Evolutionary conservation across 2,888 invertebrate species (phyloP).

Genomic region (Sesia apiformis): DNA sequence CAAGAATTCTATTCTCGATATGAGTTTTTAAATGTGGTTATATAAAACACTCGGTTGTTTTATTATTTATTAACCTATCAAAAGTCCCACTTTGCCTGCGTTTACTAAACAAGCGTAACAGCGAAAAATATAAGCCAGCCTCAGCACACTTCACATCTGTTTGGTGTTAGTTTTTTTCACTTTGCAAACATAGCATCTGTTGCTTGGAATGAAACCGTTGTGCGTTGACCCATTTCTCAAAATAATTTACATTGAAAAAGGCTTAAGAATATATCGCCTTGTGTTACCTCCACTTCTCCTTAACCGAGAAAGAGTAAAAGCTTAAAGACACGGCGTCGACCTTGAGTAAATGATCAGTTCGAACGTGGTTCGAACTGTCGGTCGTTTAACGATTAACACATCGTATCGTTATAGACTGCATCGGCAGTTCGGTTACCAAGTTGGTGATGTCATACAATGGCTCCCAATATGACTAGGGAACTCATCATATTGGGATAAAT

Average conservation of each 20-base stretch:
- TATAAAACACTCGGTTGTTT: too few species aligned
- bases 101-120: too few species aligned
- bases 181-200: background rate
- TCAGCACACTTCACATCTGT: too few species aligned
- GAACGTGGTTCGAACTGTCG: background rate
- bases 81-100: too few species aligned
- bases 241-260: background rate
- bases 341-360: background rate
- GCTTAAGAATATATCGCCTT: background rate
- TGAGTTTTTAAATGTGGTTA: too few species aligned
- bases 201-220: background rate
- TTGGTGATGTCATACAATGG: constrained; percentile 24
- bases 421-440: constrained; percentile 2
- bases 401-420: background rate
- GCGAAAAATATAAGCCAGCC: too few species aligned
- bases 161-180: too few species aligned
- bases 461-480: background rate
- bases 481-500: background rate
- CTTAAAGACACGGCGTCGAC: background rate
- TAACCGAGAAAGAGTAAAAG: background rate
- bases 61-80: too few species aligned
- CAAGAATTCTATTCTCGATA: too few species aligned
- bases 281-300: background rate
- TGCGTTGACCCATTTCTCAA: background rate
- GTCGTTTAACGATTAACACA: background rate